Percentiles rank a stretch among this genome's conserved stretches.
phyloP scores from a whole-genome alignment of 2,113 vertebrate species.

The Columba janthina region DNA sequence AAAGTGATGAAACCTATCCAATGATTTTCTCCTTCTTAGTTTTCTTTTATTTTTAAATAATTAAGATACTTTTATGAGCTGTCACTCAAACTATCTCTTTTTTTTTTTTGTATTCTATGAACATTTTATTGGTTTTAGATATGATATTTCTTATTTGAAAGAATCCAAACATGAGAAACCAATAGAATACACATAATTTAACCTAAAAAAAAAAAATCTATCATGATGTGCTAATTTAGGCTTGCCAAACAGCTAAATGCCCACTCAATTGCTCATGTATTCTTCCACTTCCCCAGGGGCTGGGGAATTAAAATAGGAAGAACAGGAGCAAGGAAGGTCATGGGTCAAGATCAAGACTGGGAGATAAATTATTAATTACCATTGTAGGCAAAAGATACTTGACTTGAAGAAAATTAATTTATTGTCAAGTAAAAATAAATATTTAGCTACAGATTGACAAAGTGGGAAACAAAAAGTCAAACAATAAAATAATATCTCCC shows the following conservation, averaged over 20 bases:
- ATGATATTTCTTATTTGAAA: neutral
- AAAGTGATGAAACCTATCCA: neutral
- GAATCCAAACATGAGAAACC: neutral
- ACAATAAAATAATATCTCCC: neutral
- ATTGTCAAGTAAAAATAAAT: neutral
- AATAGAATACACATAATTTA: neutral
- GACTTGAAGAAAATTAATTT: neutral
- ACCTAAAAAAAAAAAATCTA: neutral
- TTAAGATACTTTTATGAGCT: neutral
- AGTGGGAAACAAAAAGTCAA: neutral
- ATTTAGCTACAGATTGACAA: neutral
- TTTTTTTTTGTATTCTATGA: neutral
- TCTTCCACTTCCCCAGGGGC: rapidly evolving
- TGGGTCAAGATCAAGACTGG: neutral
- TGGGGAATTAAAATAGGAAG: neutral
- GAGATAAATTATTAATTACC: neutral
- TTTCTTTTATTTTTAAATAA: neutral
- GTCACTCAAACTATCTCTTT: neutral
- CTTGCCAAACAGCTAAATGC: neutral
- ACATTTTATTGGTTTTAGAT: neutral
- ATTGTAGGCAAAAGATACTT: too few species aligned
- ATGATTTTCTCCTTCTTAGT: neutral
- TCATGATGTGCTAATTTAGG: neutral
- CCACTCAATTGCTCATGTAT: neutral
- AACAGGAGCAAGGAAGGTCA: neutral